phyloP scores from a whole-genome alignment of 2,113 vertebrate species.

The Pithys albifrons region DNA sequence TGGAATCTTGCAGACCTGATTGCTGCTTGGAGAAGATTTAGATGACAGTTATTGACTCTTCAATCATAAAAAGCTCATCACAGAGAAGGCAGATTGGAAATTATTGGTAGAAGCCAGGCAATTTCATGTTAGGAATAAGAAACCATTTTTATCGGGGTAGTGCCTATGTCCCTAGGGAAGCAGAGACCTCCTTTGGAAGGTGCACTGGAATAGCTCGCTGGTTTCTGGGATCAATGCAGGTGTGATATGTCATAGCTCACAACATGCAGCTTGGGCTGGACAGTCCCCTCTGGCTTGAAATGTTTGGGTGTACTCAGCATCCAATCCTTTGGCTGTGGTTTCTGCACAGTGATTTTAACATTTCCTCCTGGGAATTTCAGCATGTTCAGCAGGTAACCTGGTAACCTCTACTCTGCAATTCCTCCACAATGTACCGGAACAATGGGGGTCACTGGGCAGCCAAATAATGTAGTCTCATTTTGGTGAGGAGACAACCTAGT shows the following conservation, averaged over 20 bases:
- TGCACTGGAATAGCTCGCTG: background rate
- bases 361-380: background rate
- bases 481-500: background rate
- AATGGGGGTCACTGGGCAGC: background rate
- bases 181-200: background rate
- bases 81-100: background rate
- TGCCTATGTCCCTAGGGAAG: background rate
- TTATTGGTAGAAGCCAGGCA: background rate
- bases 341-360: background rate
- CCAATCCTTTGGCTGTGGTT: background rate
- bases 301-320: background rate
- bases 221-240: background rate
- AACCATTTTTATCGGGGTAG: background rate
- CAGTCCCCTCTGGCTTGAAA: background rate
- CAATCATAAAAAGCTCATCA: background rate
- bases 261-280: background rate
- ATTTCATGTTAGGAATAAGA: background rate
- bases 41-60: background rate
- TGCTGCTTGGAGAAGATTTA: background rate
- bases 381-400: background rate
- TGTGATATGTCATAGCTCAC: background rate
- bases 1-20: background rate
- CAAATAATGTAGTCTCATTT: background rate
- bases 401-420: background rate
- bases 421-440: background rate